Base-by-base conservation (phyloP, 2,113 vertebrate genomes). In the Pituophis catenifer region DNA sequence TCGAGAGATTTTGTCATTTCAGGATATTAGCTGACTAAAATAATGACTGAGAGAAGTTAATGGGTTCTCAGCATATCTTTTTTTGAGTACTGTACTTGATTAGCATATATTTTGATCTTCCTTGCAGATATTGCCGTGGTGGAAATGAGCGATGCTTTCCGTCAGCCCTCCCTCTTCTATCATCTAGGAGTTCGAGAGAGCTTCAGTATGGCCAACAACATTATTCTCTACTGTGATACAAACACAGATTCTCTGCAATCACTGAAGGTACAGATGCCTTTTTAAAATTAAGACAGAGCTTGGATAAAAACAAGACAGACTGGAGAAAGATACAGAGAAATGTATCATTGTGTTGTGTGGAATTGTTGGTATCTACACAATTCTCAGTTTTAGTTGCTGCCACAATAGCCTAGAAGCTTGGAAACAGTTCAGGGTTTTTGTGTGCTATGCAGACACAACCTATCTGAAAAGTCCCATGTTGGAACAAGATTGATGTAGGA, bases 161-260 rank as follows among this genome's bases (percentile, higher is more conserved):
- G 99, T n/a, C 99, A 99, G 89, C 99, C 99, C 0, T 99, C 99
- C 1, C 98, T 99, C 65, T 99, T 99, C 96, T 99, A 99, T 97
- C 99, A 99, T 95, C 98, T 99, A 52, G 99, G 99, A 53, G 99
- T 99, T 95, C 95, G 99, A 95, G 99, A 99, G 95, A 99, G 99
- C 96, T 99, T 99, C 98, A 99, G 99, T 97, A 99, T 99, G 99
- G 99, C 98, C 95, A 99, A 99, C 98, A 99, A 99, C 97, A 99
- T 99, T 96, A 99, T 99, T 96, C 98, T 99, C 92, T 99, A 99
- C 98, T 99, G 99, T 93, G 99, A 99, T 93, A 99, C 98, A 9
- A 98, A 99, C 38, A 97, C 98, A 0, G 98, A 99, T 93, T 98
- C 99, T 21, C 98, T 99, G 92, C 99, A 99, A 96, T 99, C 99